These are phyloP conservation scores for Danio jaintianensis DNA, from an alignment of 2,797 vertebrate species.

Conservation along the genomic window DNA sequence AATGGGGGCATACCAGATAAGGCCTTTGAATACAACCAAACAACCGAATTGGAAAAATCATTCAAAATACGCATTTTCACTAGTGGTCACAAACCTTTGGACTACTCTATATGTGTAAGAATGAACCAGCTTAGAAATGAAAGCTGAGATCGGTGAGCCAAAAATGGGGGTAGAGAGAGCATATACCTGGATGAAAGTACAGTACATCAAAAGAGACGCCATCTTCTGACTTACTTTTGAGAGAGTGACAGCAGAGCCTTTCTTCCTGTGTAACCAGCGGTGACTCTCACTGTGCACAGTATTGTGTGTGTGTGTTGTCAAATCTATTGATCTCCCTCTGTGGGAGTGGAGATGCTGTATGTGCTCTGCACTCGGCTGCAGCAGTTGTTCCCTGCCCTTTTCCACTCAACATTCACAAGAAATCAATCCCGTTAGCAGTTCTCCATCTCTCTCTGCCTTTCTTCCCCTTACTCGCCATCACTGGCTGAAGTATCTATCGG, in stretches of 20 bases:
- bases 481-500: constrained; percentile 39
- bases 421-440: constrained; percentile 82
- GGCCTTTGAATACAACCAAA: background rate
- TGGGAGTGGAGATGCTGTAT: constrained; percentile 68
- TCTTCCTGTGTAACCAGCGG: constrained; percentile 59
- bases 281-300: constrained; percentile 50
- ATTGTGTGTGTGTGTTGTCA: constrained; percentile 56
- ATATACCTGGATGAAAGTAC: constrained; percentile 38
- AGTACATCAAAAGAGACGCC: constrained; percentile 36
- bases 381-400: constrained; percentile 73
- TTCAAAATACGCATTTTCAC: background rate
- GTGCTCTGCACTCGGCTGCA: constrained; percentile 69
- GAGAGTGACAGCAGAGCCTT: constrained; percentile 40
- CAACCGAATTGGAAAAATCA: background rate
- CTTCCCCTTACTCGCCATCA: constrained; percentile 67
- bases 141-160: constrained; percentile 11
- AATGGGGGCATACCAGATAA: background rate
- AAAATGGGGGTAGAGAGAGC: background rate
- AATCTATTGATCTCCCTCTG: constrained; percentile 67
- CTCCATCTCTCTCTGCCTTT: constrained; percentile 57
- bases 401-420: constrained; percentile 78
- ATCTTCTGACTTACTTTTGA: constrained; percentile 44
- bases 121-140: background rate
- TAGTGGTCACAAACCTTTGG: background rate
- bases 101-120: background rate